Percentiles rank a stretch among this genome's conserved stretches.
Evolutionary conservation across 2,888 invertebrate species (phyloP).

Genomic region (Mimachlamys varia): DNA sequence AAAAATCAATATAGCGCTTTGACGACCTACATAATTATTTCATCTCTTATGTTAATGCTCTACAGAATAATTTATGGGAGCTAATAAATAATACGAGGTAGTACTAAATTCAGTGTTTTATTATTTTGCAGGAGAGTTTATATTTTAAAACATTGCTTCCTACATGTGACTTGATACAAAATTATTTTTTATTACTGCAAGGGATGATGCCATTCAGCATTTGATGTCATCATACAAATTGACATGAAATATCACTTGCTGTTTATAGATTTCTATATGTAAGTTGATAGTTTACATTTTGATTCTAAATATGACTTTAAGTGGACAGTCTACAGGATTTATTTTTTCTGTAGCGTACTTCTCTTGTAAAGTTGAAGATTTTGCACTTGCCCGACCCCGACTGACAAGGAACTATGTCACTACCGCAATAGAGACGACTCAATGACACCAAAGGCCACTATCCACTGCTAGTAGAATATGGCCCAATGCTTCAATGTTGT

Average conservation of each 20-base stretch:
- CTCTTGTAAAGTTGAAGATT: neutral
- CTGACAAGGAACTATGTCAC: neutral
- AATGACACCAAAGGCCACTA: neutral
- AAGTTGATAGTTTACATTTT: neutral
- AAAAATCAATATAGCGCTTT: neutral
- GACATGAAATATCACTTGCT: too few relatives aligned
- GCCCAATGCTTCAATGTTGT: neutral
- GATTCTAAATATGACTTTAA: neutral
- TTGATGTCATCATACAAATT: too few relatives aligned
- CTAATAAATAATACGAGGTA: neutral
- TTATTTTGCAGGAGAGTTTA: neutral
- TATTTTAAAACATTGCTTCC: neutral
- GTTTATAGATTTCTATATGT: neutral
- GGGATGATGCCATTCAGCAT: too few relatives aligned
- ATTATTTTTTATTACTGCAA: too few relatives aligned
- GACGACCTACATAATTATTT: conserved; percentile 26
- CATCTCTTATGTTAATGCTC: conserved; percentile 14
- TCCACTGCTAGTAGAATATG: neutral
- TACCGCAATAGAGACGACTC: neutral
- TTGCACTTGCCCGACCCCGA: neutral
- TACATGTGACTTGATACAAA: neutral
- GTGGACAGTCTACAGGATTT: neutral
- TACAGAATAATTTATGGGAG: neutral
- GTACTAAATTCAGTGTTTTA: too few relatives aligned
- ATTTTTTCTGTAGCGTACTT: neutral